Percentiles rank a stretch among this genome's conserved stretches.
Conservation (phyloP, 2,888 invertebrate species). For the Chalcis sispes region DNA sequence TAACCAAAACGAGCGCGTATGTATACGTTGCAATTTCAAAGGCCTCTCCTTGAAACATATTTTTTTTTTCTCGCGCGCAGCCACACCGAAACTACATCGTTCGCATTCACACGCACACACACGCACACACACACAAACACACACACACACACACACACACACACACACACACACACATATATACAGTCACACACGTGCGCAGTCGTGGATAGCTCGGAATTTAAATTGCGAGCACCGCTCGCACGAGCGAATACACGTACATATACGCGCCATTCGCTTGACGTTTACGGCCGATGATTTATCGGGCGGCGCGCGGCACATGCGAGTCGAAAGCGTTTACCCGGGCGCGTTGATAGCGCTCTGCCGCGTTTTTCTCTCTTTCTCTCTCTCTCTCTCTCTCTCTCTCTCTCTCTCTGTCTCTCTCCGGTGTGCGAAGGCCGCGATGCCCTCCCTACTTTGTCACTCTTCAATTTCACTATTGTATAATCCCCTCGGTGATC, state of each 20-base stretch:
- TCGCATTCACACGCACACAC: background rate
- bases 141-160: background rate
- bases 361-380: background rate
- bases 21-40: too few species aligned
- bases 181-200: too few species aligned
- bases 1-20: too few species aligned
- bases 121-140: too few species aligned
- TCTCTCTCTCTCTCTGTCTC: too few species aligned
- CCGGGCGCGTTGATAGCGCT: slow-evolving; percentile 7
- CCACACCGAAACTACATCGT: too few species aligned
- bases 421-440: slow-evolving; percentile 43
- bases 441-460: background rate
- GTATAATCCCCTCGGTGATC: slow-evolving; percentile 10
- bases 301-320: slow-evolving; percentile 5
- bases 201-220: background rate
- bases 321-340: background rate
- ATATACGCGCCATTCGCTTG: background rate
- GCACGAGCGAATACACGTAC: too few species aligned
- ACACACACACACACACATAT: background rate
- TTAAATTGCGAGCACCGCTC: background rate
- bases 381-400: too few species aligned
- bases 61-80: too few species aligned
- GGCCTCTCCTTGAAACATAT: slow-evolving; percentile 19
- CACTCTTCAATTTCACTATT: slow-evolving; percentile 34
- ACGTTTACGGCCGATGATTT: slow-evolving; percentile 50